Evolutionary conservation across 2,888 invertebrate species (phyloP).

Genomic region (Lasius platythorax): DNA sequence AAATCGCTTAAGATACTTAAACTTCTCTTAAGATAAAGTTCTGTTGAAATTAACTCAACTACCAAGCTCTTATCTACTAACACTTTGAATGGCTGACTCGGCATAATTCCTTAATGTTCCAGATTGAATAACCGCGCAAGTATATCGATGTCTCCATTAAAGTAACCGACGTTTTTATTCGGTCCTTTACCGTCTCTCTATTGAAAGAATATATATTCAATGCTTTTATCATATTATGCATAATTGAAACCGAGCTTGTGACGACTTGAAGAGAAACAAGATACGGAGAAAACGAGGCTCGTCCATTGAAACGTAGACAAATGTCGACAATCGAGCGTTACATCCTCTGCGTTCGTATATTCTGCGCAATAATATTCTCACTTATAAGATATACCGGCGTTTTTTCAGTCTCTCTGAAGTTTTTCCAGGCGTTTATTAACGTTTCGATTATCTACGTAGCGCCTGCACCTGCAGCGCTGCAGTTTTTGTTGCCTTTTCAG

Average conservation of each 20-base stretch:
- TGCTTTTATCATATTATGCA: not conserved
- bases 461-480: constrained; percentile 66
- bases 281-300: constrained; percentile 50
- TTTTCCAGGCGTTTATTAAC: constrained; percentile 74
- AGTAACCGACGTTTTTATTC: not conserved
- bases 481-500: constrained; percentile 48
- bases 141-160: not conserved
- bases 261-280: constrained; percentile 43
- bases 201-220: not conserved
- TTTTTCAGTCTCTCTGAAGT: constrained; percentile 60
- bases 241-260: constrained; percentile 30
- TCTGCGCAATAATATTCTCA: constrained; percentile 50
- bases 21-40: constrained; percentile 12
- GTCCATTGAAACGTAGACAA: constrained; percentile 59
- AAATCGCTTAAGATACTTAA: not conserved
- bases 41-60: constrained; percentile 23
- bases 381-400: constrained; percentile 32
- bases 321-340: constrained; percentile 31
- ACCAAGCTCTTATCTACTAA: constrained; percentile 16
- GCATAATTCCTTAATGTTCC: not conserved
- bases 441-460: constrained; percentile 75
- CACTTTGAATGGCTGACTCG: not conserved
- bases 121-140: not conserved
- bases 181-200: not conserved
- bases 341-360: not conserved